phyloP scores from a whole-genome alignment of 1,140 invertebrate species.

The Lepeophtheirus salmonis region DNA sequence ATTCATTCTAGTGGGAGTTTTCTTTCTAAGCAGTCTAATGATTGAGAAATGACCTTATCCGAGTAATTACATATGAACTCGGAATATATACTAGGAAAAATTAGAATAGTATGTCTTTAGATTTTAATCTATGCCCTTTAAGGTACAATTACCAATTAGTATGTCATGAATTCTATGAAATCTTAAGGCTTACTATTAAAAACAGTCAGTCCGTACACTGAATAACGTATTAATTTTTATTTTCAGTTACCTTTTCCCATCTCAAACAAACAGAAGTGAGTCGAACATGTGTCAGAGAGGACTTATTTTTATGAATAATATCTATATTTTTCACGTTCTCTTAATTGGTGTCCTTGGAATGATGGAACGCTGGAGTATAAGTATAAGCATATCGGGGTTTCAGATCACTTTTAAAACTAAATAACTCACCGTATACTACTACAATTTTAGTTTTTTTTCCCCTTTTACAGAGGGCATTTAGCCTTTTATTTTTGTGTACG shows the following conservation, averaged over 20 bases:
- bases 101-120: background rate
- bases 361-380: slow-evolving; percentile 31
- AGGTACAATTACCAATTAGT: slow-evolving; percentile 39
- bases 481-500: too few species aligned
- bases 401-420: too few species aligned
- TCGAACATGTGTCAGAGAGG: too few species aligned
- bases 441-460: slow-evolving; percentile 68
- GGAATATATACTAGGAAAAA: background rate
- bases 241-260: slow-evolving; percentile 15
- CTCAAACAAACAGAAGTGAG: slow-evolving; percentile 18
- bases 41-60: background rate
- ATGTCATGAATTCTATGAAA: slow-evolving; percentile 46
- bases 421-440: slow-evolving; percentile 49
- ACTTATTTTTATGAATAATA: too few species aligned
- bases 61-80: background rate
- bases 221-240: slow-evolving; percentile 38
- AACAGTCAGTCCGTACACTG: slow-evolving; percentile 61
- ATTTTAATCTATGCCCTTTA: slow-evolving; percentile 14
- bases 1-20: background rate
- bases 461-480: slow-evolving; percentile 67
- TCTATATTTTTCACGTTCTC: slow-evolving; percentile 54
- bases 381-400: slow-evolving; percentile 38
- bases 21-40: background rate
- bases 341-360: slow-evolving; percentile 55
- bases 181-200: slow-evolving; percentile 54